Evolutionary conservation across 2,113 vertebrate species (phyloP).

Genomic region (Nothocercus nigrocapillus): DNA sequence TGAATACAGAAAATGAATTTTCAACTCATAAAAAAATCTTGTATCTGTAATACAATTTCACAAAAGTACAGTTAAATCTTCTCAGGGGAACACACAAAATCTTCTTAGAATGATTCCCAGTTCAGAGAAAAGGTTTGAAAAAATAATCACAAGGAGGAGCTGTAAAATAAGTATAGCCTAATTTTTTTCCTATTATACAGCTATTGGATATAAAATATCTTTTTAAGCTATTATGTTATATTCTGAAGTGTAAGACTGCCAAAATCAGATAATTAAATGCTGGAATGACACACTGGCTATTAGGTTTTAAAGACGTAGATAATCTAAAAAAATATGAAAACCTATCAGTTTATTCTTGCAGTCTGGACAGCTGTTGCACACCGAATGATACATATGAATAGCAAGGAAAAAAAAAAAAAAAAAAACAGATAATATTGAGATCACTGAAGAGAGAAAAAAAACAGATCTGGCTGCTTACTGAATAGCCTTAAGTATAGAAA

Average conservation of each 20-base stretch:
- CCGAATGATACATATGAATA: not conserved
- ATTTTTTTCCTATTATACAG: not conserved
- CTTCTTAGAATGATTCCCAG: not conserved
- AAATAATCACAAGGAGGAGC: not conserved
- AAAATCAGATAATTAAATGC: not conserved
- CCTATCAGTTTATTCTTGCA: not conserved
- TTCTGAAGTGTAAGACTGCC: not conserved
- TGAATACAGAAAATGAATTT: not conserved
- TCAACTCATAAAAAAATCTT: not conserved
- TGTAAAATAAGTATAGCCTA: not conserved
- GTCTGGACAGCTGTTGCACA: not conserved
- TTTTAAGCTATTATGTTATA: not conserved
- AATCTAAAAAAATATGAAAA: not conserved
- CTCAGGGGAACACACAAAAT: not conserved
- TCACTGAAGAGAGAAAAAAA: not conserved
- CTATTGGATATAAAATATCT: not conserved
- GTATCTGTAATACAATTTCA: not conserved
- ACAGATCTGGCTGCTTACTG: not conserved
- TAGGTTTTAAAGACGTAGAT: not conserved
- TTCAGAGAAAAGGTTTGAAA: not conserved
- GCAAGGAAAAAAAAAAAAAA: not conserved
- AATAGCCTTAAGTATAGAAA: not conserved
- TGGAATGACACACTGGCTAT: not conserved
- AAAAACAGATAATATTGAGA: not conserved
- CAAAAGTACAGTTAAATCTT: not conserved